Percentiles rank a stretch among this genome's conserved stretches.
These are phyloP conservation scores for Eilema caniola DNA, from an alignment of 2,888 invertebrate species.

Conservation along the genomic window DNA sequence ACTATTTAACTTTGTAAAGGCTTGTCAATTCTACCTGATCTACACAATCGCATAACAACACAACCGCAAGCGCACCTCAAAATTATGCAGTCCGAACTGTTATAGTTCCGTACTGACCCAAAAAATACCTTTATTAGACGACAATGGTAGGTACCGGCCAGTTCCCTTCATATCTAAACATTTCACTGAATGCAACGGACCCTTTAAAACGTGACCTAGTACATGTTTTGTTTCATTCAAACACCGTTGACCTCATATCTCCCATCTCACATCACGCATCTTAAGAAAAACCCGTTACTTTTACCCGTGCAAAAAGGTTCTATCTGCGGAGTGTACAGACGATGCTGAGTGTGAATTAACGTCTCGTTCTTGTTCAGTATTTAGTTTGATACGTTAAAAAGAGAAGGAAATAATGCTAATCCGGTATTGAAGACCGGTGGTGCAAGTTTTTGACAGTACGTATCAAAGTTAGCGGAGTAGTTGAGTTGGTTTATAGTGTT, in stretches of 20 bases:
- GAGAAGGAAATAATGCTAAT: slow-evolving; percentile 62
- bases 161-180: slow-evolving; percentile 42
- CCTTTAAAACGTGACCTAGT: slow-evolving; percentile 74
- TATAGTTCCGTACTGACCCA: slow-evolving; percentile 27
- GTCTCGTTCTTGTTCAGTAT: slow-evolving; percentile 56
- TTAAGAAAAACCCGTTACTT: slow-evolving; percentile 86
- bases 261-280: slow-evolving; percentile 80
- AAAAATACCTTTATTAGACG: slow-evolving; percentile 32
- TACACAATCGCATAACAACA: slow-evolving; percentile 19
- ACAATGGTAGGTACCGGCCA: slow-evolving; percentile 25
- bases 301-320: slow-evolving; percentile 86
- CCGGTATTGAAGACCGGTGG: slow-evolving; percentile 76
- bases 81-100: slow-evolving; percentile 20
- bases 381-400: slow-evolving; percentile 38
- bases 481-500: slow-evolving; percentile 70
- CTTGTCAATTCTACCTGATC: neutral
- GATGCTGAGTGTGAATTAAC: slow-evolving; percentile 28
- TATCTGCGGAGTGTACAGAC: slow-evolving; percentile 71
- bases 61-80: slow-evolving; percentile 28
- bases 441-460: slow-evolving; percentile 85
- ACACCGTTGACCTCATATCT: slow-evolving; percentile 63
- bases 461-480: slow-evolving; percentile 71
- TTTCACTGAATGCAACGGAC: slow-evolving; percentile 55
- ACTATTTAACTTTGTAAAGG: neutral
- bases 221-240: slow-evolving; percentile 62